phyloP scores from a whole-genome alignment of 2,888 invertebrate species.

The Uloborus plumipes region DNA sequence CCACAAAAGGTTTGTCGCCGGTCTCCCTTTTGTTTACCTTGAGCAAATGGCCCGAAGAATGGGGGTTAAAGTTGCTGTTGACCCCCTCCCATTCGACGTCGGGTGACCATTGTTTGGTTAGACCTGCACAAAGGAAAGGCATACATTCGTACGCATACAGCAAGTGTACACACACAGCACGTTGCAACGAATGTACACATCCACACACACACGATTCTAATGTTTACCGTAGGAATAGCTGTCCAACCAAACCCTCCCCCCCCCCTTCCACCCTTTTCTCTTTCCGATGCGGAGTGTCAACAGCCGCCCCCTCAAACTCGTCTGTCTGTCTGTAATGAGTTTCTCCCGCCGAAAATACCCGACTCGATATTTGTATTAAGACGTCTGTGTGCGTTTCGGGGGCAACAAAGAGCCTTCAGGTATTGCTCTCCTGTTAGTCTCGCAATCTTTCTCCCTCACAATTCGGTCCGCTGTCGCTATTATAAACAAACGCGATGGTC shows the following conservation, averaged over 20 bases:
- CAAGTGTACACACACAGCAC: constrained; percentile 24
- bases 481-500: constrained; percentile 24
- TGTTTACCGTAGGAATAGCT: constrained; percentile 63
- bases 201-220: constrained; percentile 50
- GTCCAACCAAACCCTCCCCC: constrained; percentile 49
- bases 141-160: constrained; percentile 38
- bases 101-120: constrained; percentile 64
- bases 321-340: constrained; percentile 58
- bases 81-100: constrained; percentile 44
- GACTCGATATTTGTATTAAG: constrained; percentile 58
- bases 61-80: constrained; percentile 61
- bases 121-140: constrained; percentile 57
- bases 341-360: constrained; percentile 39
- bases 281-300: constrained; percentile 60
- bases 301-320: constrained; percentile 23
- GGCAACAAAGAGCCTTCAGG: constrained; percentile 52
- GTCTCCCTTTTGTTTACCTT: constrained; percentile 61
- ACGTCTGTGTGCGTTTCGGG: constrained; percentile 44
- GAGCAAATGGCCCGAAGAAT: constrained; percentile 63
- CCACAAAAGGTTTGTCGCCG: constrained; percentile 62
- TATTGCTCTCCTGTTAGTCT: not conserved
- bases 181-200: constrained; percentile 22
- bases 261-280: constrained; percentile 35
- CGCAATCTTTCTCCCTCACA: not conserved
- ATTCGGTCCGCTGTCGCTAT: constrained; percentile 19